These are phyloP conservation scores for Tamias sibiricus DNA, from an alignment of 2,113 vertebrate genomes.

Conservation along the genomic window DNA sequence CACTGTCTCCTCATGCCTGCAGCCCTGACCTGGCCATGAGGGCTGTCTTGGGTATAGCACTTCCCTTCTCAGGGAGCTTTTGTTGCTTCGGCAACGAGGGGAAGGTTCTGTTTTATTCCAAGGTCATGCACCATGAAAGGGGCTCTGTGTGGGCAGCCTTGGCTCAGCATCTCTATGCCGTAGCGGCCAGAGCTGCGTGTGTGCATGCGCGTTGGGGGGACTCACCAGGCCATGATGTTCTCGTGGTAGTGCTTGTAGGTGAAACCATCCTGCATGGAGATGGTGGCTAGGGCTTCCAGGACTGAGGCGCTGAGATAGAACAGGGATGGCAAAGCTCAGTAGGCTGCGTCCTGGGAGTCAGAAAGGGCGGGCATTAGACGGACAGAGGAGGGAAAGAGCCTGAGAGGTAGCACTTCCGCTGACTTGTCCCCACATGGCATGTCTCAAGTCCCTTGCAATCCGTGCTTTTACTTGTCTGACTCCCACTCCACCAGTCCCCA, in stretches of 20 bases:
- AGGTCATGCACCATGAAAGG: no score
- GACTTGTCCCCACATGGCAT: rapidly evolving
- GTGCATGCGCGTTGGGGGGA: background rate
- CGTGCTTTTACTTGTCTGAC: background rate
- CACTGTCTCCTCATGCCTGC: rapidly evolving
- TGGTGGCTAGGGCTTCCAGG: conserved; percentile 81
- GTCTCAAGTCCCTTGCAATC: background rate
- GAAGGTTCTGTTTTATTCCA: background rate
- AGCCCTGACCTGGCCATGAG: rapidly evolving
- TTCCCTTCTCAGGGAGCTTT: background rate
- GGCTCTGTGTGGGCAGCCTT: no score
- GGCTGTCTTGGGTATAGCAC: rapidly evolving
- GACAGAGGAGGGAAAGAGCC: background rate
- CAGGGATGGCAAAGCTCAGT: conserved; percentile 84
- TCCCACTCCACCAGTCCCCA: rapidly evolving
- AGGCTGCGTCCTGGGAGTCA: conserved; percentile 84
- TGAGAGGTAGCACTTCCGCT: background rate
- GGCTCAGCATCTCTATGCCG: no score
- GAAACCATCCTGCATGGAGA: conserved; percentile 52
- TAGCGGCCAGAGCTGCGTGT: no score
- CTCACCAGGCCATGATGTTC: conserved; percentile 81
- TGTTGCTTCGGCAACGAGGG: background rate
- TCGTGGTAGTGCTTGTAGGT: conserved; percentile 36
- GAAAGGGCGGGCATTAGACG: background rate
- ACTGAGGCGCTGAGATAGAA: conserved; percentile 91